Conservation (phyloP, 2,797 vertebrate genomes). For the Alosa sapidissima region DNA sequence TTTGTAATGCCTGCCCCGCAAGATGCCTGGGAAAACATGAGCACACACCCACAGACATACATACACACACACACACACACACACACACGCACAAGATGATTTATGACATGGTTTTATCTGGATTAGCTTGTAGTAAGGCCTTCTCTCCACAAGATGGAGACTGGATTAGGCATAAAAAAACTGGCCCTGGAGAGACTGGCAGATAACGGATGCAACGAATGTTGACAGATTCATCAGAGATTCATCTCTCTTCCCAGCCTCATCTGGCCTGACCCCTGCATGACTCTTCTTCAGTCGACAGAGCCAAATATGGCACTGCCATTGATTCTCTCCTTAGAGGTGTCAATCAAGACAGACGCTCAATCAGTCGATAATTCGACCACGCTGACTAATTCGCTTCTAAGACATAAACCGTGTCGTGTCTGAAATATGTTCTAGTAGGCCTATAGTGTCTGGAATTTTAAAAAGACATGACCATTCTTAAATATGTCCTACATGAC, state of each 20-base stretch:
- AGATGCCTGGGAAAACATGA: not conserved
- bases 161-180: conserved; percentile 7
- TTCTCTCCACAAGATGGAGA: conserved; percentile 19
- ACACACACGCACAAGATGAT: not conserved
- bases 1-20: not conserved
- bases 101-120: not conserved
- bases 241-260: not conserved
- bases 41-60: not conserved
- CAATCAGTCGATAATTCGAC: not conserved
- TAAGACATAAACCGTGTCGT: not conserved
- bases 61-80: not conserved
- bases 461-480: not conserved
- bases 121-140: not conserved
- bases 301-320: not conserved
- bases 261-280: not conserved
- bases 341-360: not conserved
- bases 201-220: not conserved
- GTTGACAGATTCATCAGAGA: not conserved
- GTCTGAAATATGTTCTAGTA: not conserved
- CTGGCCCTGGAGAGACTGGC: not conserved
- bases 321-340: not conserved
- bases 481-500: too few relatives aligned
- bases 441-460: not conserved
- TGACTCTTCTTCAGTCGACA: not conserved
- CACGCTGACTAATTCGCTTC: not conserved